Conservation (phyloP, 2,888 invertebrate genomes). For the Anaspis maculata region DNA sequence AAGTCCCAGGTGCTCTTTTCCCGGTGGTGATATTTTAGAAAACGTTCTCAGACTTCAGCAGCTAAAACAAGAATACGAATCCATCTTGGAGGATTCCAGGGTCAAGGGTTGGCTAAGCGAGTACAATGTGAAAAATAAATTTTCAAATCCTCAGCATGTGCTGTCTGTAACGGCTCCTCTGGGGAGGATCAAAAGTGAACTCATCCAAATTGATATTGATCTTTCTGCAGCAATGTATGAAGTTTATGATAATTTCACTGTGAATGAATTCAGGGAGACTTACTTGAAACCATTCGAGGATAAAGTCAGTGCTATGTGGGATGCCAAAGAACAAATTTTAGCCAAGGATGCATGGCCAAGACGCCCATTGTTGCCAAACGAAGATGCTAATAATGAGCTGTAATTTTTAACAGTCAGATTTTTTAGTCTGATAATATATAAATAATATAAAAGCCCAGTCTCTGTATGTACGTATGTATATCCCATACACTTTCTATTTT, state of each 20-base stretch:
- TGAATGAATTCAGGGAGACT: conserved; percentile 57
- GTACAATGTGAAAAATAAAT: conserved; percentile 57
- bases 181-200: conserved; percentile 44
- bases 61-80: conserved; percentile 45
- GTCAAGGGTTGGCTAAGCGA: conserved; percentile 54
- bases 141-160: conserved; percentile 55
- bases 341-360: conserved; percentile 46
- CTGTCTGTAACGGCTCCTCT: conserved; percentile 48
- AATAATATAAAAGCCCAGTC: too few relatives aligned
- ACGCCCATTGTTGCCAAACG: conserved; percentile 36
- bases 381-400: conserved; percentile 1
- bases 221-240: conserved; percentile 47
- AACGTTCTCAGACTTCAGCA: conserved; percentile 41
- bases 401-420: too few relatives aligned
- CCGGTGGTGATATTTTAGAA: conserved; percentile 35
- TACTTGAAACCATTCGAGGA: conserved; percentile 43
- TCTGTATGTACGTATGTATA: too few relatives aligned
- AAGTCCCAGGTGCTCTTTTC: conserved; percentile 34
- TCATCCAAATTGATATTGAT: conserved; percentile 44
- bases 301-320: conserved; percentile 44
- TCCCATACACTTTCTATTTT: too few relatives aligned
- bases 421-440: too few relatives aligned
- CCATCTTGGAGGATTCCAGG: conserved; percentile 38
- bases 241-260: conserved; percentile 50
- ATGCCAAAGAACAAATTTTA: conserved; percentile 44